phyloP scores from a whole-genome alignment of 2,113 vertebrate species.

The Theropithecus gelada region DNA sequence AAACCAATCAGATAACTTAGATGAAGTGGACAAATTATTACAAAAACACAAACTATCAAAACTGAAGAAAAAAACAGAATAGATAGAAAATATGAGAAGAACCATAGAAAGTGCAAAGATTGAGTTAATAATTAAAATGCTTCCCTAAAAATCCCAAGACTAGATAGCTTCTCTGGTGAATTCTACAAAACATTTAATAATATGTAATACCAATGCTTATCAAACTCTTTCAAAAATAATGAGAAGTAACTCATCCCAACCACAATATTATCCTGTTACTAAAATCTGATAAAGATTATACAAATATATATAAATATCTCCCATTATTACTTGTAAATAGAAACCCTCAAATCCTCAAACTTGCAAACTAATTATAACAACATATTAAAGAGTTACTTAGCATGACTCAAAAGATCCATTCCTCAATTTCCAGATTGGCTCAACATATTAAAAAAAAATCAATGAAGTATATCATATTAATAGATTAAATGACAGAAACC shows the following conservation, averaged over 20 bases:
- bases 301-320: too few relatives aligned
- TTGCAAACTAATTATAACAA: neutral
- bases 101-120: neutral
- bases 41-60: neutral
- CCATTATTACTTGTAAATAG: neutral
- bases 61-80: neutral
- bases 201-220: neutral
- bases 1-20: neutral
- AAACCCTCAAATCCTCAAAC: neutral
- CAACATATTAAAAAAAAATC: neutral
- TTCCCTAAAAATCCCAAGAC: neutral
- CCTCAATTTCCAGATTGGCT: neutral
- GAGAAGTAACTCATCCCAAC: neutral
- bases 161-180: neutral
- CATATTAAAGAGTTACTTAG: neutral
- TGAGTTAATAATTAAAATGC: neutral
- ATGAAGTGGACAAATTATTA: neutral
- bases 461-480: neutral
- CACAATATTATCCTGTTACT: neutral
- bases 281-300: neutral
- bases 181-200: neutral
- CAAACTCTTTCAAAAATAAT: neutral
- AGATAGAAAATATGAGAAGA: neutral
- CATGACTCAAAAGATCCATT: neutral
- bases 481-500: neutral